A percentile compares a stretch with the other conserved stretches of the same genome.
These are phyloP conservation scores for Trachemys scripta DNA, from an alignment of 2,113 vertebrate species.

Conservation along the genomic window DNA sequence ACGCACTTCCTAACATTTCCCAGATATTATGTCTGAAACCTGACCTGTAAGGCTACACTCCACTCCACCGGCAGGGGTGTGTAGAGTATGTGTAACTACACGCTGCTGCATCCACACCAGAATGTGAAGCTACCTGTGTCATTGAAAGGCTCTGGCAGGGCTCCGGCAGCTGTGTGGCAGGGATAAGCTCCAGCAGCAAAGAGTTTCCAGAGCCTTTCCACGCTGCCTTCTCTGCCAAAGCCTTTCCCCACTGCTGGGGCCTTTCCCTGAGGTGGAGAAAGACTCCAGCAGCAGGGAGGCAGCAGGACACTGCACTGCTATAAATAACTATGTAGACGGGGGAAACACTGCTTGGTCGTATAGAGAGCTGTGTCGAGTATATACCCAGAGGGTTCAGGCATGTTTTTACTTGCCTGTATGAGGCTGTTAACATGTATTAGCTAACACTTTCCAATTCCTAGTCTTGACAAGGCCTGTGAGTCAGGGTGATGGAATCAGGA, in stretches of 20 bases:
- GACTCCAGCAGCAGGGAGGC: not conserved
- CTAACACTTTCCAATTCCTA: not conserved
- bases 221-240: not conserved
- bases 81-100: no score
- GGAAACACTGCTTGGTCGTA: not conserved
- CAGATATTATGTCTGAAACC: not conserved
- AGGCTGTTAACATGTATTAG: not conserved
- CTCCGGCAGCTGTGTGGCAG: not conserved
- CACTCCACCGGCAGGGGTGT: not conserved
- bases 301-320: no score
- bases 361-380: not conserved
- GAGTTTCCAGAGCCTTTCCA: not conserved
- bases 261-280: not conserved
- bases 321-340: not conserved
- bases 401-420: not conserved
- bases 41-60: not conserved
- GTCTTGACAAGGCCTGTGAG: not conserved
- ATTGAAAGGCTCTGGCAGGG: not conserved
- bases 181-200: not conserved
- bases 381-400: not conserved
- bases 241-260: not conserved
- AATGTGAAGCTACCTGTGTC: not conserved
- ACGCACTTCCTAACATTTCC: not conserved
- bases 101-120: not conserved
- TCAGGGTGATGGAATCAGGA: not conserved